These are phyloP conservation scores for Amblyopsis rosae DNA, from an alignment of 2,113 vertebrate genomes.

Conservation along the genomic window DNA sequence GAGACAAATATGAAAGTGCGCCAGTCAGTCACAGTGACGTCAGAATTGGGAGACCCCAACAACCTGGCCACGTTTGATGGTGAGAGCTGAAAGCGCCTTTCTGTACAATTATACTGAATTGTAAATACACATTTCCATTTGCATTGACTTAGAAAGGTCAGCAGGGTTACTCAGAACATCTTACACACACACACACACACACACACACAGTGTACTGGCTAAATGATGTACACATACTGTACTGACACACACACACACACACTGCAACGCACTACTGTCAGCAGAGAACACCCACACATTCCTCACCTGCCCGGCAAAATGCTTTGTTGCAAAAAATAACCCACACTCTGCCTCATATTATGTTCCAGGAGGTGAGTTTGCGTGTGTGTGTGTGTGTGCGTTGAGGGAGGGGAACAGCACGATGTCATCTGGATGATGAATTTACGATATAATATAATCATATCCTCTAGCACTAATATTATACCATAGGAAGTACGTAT, in stretches of 20 bases:
- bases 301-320: slow-evolving; percentile 50
- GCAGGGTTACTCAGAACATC: neutral
- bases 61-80: slow-evolving; percentile 86
- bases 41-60: slow-evolving; percentile 81
- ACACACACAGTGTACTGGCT: neutral
- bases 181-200: neutral
- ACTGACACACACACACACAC: slow-evolving; percentile 16
- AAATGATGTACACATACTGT: neutral
- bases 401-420: neutral
- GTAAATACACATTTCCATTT: neutral
- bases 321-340: slow-evolving; percentile 47
- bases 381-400: slow-evolving; percentile 7
- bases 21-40: slow-evolving; percentile 87
- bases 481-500: neutral
- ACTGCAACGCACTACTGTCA: slow-evolving; percentile 40
- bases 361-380: slow-evolving; percentile 39
- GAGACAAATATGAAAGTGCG: slow-evolving; percentile 97
- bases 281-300: slow-evolving; percentile 47
- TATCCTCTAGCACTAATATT: no score
- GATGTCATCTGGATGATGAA: slow-evolving; percentile 11
- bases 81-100: slow-evolving; percentile 59
- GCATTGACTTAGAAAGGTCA: slow-evolving; percentile 1
- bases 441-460: neutral
- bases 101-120: neutral
- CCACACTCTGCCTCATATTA: slow-evolving; percentile 39